Evolutionary conservation across 2,113 vertebrate species (phyloP).

Genomic region (Cheilinus undulatus): DNA sequence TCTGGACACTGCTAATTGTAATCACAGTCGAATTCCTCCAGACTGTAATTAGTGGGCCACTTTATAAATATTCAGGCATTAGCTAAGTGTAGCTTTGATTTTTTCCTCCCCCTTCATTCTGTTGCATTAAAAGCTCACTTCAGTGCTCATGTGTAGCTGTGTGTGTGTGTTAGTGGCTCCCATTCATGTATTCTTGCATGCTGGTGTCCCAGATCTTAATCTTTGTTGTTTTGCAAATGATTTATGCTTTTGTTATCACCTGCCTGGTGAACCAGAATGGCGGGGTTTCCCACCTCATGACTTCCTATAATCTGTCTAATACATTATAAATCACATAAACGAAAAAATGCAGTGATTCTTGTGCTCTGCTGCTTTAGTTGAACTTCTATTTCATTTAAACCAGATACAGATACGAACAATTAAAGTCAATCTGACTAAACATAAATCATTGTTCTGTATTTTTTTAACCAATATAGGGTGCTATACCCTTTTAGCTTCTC

Average conservation of each 20-base stretch:
- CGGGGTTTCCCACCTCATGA: conserved; percentile 3
- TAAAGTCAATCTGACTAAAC: too few relatives aligned
- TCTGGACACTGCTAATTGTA: conserved; percentile 76
- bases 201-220: conserved; percentile 59
- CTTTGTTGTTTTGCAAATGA: conserved; percentile 37
- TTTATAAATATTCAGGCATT: conserved; percentile 73
- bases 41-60: conserved; percentile 72
- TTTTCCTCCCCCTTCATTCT: not conserved
- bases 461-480: too few relatives aligned
- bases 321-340: conserved; percentile 10
- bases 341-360: not conserved
- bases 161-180: conserved; percentile 24
- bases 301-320: conserved; percentile 6
- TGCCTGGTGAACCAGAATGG: conserved; percentile 34
- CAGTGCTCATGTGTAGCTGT: not conserved
- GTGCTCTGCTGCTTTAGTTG: not conserved
- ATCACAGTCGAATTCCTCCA: conserved; percentile 72
- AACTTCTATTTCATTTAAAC: not conserved
- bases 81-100: conserved; percentile 64
- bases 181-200: conserved; percentile 47
- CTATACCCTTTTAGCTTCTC: too few relatives aligned
- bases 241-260: conserved; percentile 49
- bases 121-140: conserved; percentile 28
- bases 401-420: too few relatives aligned
- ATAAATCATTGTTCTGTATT: too few relatives aligned